Conservation (phyloP, 2,797 vertebrate genomes). For the Eupleurogrammus muticus region DNA sequence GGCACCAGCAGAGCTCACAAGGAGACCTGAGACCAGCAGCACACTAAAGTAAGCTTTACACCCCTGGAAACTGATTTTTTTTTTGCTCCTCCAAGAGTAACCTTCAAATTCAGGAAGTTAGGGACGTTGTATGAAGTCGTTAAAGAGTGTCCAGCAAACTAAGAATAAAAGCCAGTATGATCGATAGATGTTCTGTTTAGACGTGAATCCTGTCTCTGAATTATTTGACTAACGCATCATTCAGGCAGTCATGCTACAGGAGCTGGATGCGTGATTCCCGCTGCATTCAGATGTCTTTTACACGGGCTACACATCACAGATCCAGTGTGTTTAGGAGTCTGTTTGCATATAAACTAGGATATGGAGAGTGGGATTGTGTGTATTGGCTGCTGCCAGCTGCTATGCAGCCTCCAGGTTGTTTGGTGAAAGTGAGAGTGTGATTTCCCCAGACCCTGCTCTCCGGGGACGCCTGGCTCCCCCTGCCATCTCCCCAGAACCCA, state of each 20-base stretch:
- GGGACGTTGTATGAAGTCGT: conserved; percentile 18
- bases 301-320: conserved; percentile 50
- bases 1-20: conserved; percentile 70
- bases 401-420: conserved; percentile 75
- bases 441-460: conserved; percentile 82
- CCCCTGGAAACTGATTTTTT: conserved; percentile 47
- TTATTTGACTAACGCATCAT: conserved; percentile 25
- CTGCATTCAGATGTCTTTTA: conserved; percentile 37
- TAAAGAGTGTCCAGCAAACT: conserved; percentile 22
- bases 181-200: conserved; percentile 3
- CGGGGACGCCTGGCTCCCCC: conserved; percentile 66
- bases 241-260: conserved; percentile 8
- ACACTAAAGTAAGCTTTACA: conserved; percentile 62
- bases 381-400: conserved; percentile 74
- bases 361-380: conserved; percentile 65
- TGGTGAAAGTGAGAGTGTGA: conserved; percentile 81
- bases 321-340: conserved; percentile 60
- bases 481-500: conserved; percentile 76
- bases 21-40: conserved; percentile 61
- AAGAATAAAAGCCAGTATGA: conserved; percentile 8
- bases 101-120: conserved; percentile 36
- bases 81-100: conserved; percentile 39
- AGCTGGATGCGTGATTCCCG: conserved; percentile 37
- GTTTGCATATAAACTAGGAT: conserved; percentile 79
- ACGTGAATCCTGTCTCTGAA: not conserved